phyloP scores from a whole-genome alignment of 1,140 invertebrate genomes.

The Hylaeus anthracinus region DNA sequence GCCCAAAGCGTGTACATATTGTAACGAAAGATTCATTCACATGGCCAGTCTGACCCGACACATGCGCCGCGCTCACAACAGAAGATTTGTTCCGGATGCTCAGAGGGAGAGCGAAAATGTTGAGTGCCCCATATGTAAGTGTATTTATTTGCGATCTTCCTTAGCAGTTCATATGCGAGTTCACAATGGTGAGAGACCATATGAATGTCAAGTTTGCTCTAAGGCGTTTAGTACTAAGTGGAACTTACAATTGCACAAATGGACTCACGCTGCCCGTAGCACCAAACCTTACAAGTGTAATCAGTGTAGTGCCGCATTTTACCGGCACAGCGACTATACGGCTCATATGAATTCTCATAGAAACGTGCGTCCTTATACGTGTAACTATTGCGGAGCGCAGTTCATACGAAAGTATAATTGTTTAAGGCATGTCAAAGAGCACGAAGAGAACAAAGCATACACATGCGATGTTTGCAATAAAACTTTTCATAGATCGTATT shows the following conservation, averaged over 20 bases:
- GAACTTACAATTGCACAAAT: constrained; percentile 93
- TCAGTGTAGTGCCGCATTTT: constrained; percentile 91
- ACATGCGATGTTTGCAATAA: constrained; percentile 94
- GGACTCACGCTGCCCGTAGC: constrained; percentile 92
- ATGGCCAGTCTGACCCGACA: constrained; percentile 90
- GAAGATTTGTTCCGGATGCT: constrained; percentile 85
- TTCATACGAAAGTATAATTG: constrained; percentile 97
- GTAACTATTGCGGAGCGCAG: constrained; percentile 95
- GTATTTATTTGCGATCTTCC: constrained; percentile 89
- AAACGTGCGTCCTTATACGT: constrained; percentile 91
- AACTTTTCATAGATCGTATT: constrained; percentile 92
- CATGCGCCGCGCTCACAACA: constrained; percentile 90
- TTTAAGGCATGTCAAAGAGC: constrained; percentile 93
- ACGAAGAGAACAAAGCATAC: constrained; percentile 93
- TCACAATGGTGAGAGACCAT: constrained; percentile 88
- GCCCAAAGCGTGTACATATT: constrained; percentile 91
- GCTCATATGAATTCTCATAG: constrained; percentile 93
- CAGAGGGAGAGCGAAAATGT: constrained; percentile 86
- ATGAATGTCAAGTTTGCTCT: constrained; percentile 90
- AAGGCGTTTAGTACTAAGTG: constrained; percentile 93
- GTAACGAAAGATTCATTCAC: constrained; percentile 92
- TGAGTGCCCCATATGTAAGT: constrained; percentile 90
- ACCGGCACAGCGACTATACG: constrained; percentile 88
- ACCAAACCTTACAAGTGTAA: constrained; percentile 93
- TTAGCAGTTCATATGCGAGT: constrained; percentile 90